A percentile compares a stretch with the other conserved stretches of the same genome.
Conservation (phyloP, 2,113 vertebrate species). For the Gopherus evgoodei region DNA sequence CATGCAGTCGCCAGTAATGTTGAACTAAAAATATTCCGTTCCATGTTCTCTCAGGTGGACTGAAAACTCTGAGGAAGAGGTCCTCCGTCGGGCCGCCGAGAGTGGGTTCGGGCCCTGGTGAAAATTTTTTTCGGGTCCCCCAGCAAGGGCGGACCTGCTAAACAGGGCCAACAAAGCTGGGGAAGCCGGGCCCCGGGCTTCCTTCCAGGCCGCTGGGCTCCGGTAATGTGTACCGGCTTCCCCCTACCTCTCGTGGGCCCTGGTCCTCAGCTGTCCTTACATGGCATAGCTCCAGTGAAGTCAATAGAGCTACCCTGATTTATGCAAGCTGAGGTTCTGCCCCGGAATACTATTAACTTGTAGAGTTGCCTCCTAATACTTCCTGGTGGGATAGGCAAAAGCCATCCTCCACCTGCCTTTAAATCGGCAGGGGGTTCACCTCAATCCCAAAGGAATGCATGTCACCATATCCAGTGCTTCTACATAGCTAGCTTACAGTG, state of each 20-base stretch:
- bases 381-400: background rate
- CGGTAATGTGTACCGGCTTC: too few relatives aligned
- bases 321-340: background rate
- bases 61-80: rapidly evolving
- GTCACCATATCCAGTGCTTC: background rate
- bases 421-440: background rate
- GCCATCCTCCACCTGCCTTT: background rate
- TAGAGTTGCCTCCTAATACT: background rate
- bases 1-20: rapidly evolving
- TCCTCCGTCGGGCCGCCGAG: background rate
- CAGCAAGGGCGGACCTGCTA: too few relatives aligned
- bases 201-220: too few relatives aligned
- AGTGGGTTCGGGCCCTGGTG: too few relatives aligned
- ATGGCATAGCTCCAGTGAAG: background rate
- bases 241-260: too few relatives aligned
- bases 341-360: background rate
- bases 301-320: background rate
- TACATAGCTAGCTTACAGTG: background rate
- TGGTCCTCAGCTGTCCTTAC: background rate
- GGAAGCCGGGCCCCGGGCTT: too few relatives aligned
- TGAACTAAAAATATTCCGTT: rapidly evolving
- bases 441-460: rapidly evolving
- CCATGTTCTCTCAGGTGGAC: background rate
- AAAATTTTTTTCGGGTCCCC: too few relatives aligned
- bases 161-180: too few relatives aligned